Conservation (phyloP, 2,797 vertebrate genomes). For the Pachyuromys duprasi region DNA sequence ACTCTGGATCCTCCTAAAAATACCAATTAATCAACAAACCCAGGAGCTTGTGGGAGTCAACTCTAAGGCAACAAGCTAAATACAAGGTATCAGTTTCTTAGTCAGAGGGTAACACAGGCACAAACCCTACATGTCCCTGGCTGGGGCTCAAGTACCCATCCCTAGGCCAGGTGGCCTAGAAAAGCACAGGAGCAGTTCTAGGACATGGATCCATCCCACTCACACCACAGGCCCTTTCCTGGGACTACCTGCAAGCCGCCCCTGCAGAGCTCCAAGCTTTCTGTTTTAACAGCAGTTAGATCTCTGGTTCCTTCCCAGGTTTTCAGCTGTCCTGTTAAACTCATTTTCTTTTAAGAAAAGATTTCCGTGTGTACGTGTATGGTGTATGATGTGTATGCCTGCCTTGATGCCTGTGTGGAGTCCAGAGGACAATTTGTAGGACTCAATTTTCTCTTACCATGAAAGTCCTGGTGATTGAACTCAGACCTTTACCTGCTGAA, state of each 20-base stretch:
- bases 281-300: neutral
- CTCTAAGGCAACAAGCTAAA: neutral
- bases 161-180: conserved; percentile 62
- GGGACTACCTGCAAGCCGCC: neutral
- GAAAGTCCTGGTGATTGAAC: neutral
- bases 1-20: neutral
- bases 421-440: neutral
- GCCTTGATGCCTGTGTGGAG: neutral
- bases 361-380: neutral
- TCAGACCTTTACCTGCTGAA: neutral
- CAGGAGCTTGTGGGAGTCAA: neutral
- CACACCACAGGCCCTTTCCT: neutral
- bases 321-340: neutral
- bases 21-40: neutral
- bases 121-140: conserved; percentile 49
- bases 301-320: neutral
- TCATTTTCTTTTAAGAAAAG: conserved; percentile 5
- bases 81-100: neutral
- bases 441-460: neutral
- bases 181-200: conserved; percentile 69
- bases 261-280: accelerated
- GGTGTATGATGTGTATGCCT: neutral
- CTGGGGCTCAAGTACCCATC: neutral
- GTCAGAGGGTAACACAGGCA: conserved; percentile 29
- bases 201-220: neutral